These are phyloP conservation scores for Brachyhypopomus occidentalis DNA, from an alignment of 2,113 vertebrate genomes.

Conservation along the genomic window DNA sequence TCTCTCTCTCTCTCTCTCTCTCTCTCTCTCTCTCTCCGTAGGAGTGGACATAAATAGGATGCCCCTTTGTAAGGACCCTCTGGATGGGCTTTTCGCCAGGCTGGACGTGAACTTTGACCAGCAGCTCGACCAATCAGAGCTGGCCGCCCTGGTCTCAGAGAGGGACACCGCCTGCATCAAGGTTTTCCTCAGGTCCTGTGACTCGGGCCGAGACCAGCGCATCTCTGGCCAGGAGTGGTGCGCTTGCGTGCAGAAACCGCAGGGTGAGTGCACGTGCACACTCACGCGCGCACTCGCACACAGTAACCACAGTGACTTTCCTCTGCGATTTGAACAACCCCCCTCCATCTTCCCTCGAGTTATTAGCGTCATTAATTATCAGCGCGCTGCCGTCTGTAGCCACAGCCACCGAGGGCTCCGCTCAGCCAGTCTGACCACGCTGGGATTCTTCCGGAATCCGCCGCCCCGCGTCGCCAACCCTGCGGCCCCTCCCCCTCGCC, in stretches of 20 bases:
- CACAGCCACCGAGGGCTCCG: neutral
- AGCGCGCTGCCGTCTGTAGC: neutral
- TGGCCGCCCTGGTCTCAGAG: conserved; percentile 88
- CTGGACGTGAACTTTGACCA: conserved; percentile 94
- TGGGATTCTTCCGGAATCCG: no score
- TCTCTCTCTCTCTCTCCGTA: conserved; percentile 50
- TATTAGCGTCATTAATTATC: neutral
- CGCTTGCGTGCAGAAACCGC: conserved; percentile 95
- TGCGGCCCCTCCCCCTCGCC: no score
- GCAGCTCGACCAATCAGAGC: conserved; percentile 90
- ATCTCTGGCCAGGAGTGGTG: conserved; percentile 98
- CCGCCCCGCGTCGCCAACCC: no score
- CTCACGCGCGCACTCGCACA: neutral
- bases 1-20: neutral
- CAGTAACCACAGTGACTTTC: neutral
- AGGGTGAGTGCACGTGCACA: conserved; percentile 77
- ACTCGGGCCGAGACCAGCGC: conserved; percentile 85
- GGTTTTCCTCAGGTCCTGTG: conserved; percentile 91
- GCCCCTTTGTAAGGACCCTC: conserved; percentile 91
- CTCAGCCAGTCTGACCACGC: no score
- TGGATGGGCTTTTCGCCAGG: conserved; percentile 98
- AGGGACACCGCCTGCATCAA: conserved; percentile 88
- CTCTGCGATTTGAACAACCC: neutral
- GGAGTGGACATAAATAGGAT: conserved; percentile 88
- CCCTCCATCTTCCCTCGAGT: neutral